Evolutionary conservation across 2,113 vertebrate species (phyloP).

Genomic region (Macroglossus sobrinus): DNA sequence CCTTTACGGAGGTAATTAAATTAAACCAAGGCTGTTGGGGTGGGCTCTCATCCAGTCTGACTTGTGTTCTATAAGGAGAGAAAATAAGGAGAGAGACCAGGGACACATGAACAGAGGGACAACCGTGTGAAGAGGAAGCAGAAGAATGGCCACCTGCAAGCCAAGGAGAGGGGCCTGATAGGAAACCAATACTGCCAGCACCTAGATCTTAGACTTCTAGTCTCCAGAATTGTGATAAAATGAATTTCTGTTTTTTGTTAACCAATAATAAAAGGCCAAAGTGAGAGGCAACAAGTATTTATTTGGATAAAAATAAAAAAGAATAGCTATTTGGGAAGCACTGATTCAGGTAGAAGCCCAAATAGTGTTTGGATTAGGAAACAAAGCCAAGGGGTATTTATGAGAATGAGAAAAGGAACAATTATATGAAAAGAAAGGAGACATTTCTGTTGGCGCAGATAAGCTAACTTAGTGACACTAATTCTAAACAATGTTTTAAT

Average conservation of each 20-base stretch:
- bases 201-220: neutral
- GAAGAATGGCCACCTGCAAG: neutral
- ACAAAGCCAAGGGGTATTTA: neutral
- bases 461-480: too few species aligned
- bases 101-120: accelerated
- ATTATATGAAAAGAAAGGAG: neutral
- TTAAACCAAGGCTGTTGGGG: neutral
- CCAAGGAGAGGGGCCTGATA: neutral
- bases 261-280: neutral
- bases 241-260: neutral
- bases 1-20: neutral
- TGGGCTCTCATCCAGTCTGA: neutral
- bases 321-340: neutral
- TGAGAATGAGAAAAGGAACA: neutral
- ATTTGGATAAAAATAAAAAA: neutral
- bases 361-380: neutral
- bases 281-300: neutral
- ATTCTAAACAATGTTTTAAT: too few species aligned
- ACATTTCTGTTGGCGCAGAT: too few species aligned
- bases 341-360: neutral
- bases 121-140: neutral
- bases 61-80: neutral
- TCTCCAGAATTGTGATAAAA: neutral
- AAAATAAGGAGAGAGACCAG: neutral
- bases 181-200: neutral